These are phyloP conservation scores for Cepaea hortensis DNA, from an alignment of 2,888 invertebrate genomes.

Conservation along the genomic window DNA sequence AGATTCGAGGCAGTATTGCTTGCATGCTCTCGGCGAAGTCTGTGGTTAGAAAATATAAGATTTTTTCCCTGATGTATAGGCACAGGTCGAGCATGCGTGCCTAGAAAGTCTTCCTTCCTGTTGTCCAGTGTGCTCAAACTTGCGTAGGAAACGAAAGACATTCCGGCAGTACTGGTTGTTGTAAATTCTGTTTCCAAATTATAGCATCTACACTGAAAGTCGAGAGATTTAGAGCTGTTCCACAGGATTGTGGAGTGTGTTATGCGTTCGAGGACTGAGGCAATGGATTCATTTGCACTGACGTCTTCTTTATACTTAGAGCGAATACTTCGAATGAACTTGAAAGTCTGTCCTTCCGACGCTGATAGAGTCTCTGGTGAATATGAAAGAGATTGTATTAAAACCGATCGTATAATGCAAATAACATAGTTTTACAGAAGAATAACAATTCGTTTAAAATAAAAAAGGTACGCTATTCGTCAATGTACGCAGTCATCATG, in stretches of 20 bases:
- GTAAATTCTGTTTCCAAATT: background rate
- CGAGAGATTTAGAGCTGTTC: slow-evolving; percentile 28
- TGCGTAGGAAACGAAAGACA: background rate
- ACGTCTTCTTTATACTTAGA: slow-evolving; percentile 45
- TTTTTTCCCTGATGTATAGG: background rate
- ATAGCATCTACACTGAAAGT: background rate
- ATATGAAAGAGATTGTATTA: background rate
- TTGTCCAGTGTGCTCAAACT: background rate
- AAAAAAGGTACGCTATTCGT: no score
- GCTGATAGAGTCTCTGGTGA: slow-evolving; percentile 50
- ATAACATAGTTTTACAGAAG: background rate
- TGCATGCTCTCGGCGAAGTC: no score
- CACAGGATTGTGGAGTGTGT: slow-evolving; percentile 49
- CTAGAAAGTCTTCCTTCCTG: background rate
- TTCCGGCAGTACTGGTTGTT: background rate
- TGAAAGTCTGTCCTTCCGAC: slow-evolving; percentile 44
- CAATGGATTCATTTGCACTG: slow-evolving; percentile 31
- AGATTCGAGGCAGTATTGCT: background rate
- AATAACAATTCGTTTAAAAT: no score
- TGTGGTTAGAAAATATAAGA: no score
- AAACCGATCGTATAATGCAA: background rate
- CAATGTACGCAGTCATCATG: no score
- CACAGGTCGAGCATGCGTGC: background rate
- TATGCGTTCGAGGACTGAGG: slow-evolving; percentile 43
- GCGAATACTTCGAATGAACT: slow-evolving; percentile 46